Conservation (phyloP, 2,113 vertebrate genomes). For the Hemibagrus wyckioides region DNA sequence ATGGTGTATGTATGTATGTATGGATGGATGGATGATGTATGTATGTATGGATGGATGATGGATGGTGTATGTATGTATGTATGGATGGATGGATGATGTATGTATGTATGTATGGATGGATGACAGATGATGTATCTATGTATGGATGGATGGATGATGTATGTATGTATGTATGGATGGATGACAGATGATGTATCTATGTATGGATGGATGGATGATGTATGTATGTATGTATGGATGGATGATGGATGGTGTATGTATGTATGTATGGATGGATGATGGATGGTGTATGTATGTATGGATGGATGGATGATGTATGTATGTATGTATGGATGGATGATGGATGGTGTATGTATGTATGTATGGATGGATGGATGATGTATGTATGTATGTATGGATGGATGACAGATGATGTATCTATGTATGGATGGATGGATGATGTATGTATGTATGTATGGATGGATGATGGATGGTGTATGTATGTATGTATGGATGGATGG, state of each 20-base stretch:
- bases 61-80: background rate
- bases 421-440: background rate
- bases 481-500: too few relatives aligned
- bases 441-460: background rate
- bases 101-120: too few relatives aligned
- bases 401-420: background rate
- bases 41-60: background rate
- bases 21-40: background rate
- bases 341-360: background rate
- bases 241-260: background rate
- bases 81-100: background rate
- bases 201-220: background rate
- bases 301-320: background rate
- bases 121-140: background rate
- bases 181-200: too few relatives aligned
- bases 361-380: background rate
- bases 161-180: background rate
- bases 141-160: background rate
- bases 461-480: background rate
- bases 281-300: too few relatives aligned
- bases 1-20: too few relatives aligned
- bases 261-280: background rate
- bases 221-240: background rate
- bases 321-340: background rate
- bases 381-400: too few relatives aligned